Conservation (phyloP, 2,888 invertebrate species). For the Philonicus albiceps region DNA sequence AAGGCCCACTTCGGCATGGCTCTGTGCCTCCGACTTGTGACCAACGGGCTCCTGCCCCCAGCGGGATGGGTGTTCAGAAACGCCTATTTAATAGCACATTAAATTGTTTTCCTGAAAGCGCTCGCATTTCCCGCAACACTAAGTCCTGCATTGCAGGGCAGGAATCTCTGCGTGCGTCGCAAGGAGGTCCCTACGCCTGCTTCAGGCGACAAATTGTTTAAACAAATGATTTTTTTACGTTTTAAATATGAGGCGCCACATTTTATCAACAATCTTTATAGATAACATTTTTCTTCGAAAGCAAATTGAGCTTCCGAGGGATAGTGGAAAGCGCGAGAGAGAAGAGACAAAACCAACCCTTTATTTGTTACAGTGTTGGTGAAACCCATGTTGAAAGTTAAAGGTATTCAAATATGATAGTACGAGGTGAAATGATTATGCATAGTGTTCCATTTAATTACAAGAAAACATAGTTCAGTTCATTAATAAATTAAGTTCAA, state of each 20-base stretch:
- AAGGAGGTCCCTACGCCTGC: background rate
- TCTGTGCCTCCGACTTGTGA: background rate
- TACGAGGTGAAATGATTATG: too few species aligned
- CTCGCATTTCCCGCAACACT: background rate
- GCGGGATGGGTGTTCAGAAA: conserved; percentile 11
- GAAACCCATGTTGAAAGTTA: too few species aligned
- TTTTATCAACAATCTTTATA: background rate
- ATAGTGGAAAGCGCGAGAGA: too few species aligned
- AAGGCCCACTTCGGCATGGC: background rate
- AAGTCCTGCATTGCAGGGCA: background rate
- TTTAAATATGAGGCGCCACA: background rate
- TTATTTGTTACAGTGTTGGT: too few species aligned
- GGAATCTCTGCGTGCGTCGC: background rate
- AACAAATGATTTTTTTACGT: background rate
- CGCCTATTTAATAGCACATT: conserved; percentile 26
- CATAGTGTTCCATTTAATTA: too few species aligned
- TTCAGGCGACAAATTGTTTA: background rate
- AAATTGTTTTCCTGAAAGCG: conserved; percentile 9
- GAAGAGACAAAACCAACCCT: too few species aligned
- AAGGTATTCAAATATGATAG: too few species aligned
- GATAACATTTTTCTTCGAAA: too few species aligned
- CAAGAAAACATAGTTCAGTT: too few species aligned
- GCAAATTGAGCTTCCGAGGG: too few species aligned
- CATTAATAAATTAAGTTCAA: too few species aligned
- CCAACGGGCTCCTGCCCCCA: background rate